These are phyloP conservation scores for Cremastinae sp. DNA, from an alignment of 2,888 invertebrate genomes.

Conservation along the genomic window DNA sequence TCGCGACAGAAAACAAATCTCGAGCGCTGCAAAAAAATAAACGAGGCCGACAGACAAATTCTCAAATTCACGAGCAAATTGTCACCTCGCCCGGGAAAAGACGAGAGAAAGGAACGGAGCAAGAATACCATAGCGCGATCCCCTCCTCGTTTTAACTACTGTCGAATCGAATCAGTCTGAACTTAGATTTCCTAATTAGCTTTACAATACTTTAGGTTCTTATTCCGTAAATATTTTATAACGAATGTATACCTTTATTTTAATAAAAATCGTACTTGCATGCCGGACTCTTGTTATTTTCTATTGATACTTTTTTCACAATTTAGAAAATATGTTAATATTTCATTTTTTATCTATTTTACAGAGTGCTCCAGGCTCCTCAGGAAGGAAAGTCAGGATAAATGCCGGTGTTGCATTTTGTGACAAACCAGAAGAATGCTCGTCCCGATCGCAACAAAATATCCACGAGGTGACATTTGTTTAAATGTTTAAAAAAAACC, in stretches of 20 bases:
- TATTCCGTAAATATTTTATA: slow-evolving; percentile 40
- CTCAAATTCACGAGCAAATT: slow-evolving; percentile 47
- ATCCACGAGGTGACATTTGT: slow-evolving; percentile 50
- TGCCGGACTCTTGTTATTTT: background rate
- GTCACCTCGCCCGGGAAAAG: slow-evolving; percentile 32
- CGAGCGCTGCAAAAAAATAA: slow-evolving; percentile 40
- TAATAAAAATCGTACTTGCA: slow-evolving; percentile 23
- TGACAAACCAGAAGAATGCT: slow-evolving; percentile 36
- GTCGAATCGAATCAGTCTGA: slow-evolving; percentile 28
- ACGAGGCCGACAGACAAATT: slow-evolving; percentile 51
- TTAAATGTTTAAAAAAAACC: background rate
- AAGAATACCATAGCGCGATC: slow-evolving; percentile 54
- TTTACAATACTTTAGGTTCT: slow-evolving; percentile 16
- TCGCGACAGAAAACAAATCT: slow-evolving; percentile 31
- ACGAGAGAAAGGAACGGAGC: slow-evolving; percentile 56
- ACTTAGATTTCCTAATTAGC: slow-evolving; percentile 4
- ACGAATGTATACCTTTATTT: slow-evolving; percentile 26
- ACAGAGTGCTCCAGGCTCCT: slow-evolving; percentile 43
- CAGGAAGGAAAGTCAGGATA: slow-evolving; percentile 53
- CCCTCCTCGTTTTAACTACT: slow-evolving; percentile 24
- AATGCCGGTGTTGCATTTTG: slow-evolving; percentile 51
- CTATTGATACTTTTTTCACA: background rate
- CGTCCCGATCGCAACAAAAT: slow-evolving; percentile 37
- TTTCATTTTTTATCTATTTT: slow-evolving; percentile 15
- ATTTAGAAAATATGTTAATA: background rate